These are phyloP conservation scores for Bradypodion pumilum DNA, from an alignment of 2,797 vertebrate species.

Conservation along the genomic window DNA sequence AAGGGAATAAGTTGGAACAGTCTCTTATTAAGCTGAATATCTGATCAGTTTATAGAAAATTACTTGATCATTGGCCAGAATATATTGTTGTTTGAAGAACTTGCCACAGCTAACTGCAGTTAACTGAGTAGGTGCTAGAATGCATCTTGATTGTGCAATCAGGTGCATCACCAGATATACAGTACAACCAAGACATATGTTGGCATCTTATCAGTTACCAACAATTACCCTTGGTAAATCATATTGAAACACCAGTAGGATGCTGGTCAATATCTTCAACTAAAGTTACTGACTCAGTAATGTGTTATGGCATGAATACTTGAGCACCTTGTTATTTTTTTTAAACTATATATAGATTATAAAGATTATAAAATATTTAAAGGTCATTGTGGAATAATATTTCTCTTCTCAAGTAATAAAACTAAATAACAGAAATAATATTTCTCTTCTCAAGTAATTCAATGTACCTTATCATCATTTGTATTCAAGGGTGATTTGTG, in stretches of 20 bases:
- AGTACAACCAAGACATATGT: too few species aligned
- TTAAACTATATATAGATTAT: background rate
- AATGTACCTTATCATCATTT: slow-evolving; percentile 17
- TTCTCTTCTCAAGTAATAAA: too few species aligned
- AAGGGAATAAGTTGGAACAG: background rate
- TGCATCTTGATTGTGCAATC: too few species aligned
- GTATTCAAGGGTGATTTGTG: background rate
- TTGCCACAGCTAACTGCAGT: background rate
- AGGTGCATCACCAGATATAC: too few species aligned
- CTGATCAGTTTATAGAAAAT: background rate
- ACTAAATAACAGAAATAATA: too few species aligned
- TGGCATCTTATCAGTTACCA: too few species aligned
- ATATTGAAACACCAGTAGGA: too few species aligned
- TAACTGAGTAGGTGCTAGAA: too few species aligned
- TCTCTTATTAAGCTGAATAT: background rate
- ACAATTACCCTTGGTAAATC: too few species aligned
- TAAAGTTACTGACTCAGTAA: background rate
- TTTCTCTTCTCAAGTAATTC: slow-evolving; percentile 21
- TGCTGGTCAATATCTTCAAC: background rate
- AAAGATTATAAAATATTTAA: slow-evolving; percentile 54
- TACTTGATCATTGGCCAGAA: background rate
- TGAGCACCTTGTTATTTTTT: too few species aligned
- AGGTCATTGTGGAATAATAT: slow-evolving; percentile 49
- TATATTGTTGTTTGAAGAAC: background rate
- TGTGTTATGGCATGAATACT: too few species aligned